phyloP scores from a whole-genome alignment of 2,888 invertebrate genomes.

The Aspidapion aeneum region DNA sequence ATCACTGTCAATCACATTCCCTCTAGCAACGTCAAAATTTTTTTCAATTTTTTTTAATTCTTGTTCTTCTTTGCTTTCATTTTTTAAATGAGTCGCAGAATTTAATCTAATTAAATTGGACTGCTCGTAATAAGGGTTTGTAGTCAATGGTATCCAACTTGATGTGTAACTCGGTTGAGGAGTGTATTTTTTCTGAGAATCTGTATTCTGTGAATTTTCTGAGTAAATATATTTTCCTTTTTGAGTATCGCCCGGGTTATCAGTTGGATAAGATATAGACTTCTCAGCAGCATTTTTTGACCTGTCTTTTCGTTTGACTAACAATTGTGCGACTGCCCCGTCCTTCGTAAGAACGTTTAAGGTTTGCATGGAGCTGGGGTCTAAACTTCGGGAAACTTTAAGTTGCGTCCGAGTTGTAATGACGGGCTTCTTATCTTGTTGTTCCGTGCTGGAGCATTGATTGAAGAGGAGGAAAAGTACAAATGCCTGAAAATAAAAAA shows the following conservation, averaged over 20 bases:
- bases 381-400: constrained; percentile 72
- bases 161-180: constrained; percentile 26
- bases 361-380: constrained; percentile 74
- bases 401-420: constrained; percentile 69
- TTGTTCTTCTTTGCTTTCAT: constrained; percentile 31
- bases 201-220: not conserved
- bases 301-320: constrained; percentile 65
- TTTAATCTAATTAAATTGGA: constrained; percentile 38
- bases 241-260: not conserved
- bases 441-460: constrained; percentile 25
- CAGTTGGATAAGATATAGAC: constrained; percentile 29
- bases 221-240: not conserved
- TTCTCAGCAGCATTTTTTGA: not conserved
- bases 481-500: constrained; percentile 15
- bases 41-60: not conserved
- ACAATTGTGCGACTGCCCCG: constrained; percentile 72
- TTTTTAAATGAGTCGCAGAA: constrained; percentile 39
- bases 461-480: constrained; percentile 38
- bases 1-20: constrained; percentile 42
- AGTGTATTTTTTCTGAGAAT: not conserved
- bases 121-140: not conserved
- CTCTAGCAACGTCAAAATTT: constrained; percentile 19
- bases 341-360: constrained; percentile 72
- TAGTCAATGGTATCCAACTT: constrained; percentile 44
- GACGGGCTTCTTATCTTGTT: constrained; percentile 44